These are phyloP conservation scores for Palloptera scutellata DNA, from an alignment of 2,888 invertebrate species.

Conservation along the genomic window DNA sequence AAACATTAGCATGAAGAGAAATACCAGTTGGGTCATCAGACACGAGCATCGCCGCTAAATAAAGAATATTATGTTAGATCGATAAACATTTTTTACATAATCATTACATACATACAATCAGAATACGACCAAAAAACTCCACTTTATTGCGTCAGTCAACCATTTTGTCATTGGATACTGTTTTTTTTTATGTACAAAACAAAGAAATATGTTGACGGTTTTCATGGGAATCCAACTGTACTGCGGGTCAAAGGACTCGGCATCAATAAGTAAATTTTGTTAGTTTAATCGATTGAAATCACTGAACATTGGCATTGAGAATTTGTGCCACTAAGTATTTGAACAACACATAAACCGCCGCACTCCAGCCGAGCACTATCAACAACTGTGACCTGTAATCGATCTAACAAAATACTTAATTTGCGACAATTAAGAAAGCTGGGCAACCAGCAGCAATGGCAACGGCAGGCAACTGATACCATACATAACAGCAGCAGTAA, in stretches of 20 bases:
- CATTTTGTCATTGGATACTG: too few relatives aligned
- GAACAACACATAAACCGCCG: background rate
- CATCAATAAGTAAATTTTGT: background rate
- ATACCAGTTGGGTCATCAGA: too few relatives aligned
- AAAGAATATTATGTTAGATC: too few relatives aligned
- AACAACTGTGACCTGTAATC: slow-evolving; percentile 36
- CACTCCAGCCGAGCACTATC: background rate
- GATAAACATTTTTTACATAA: too few relatives aligned
- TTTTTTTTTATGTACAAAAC: too few relatives aligned
- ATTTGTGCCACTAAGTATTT: slow-evolving; percentile 18
- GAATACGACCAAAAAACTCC: too few relatives aligned
- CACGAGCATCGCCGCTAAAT: too few relatives aligned
- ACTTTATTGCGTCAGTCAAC: too few relatives aligned
- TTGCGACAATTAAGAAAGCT: slow-evolving; percentile 33
- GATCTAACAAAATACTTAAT: slow-evolving; percentile 36
- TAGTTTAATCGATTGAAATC: slow-evolving; percentile 30
- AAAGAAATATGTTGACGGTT: too few relatives aligned
- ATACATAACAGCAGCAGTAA: slow-evolving; percentile 29
- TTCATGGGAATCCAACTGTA: background rate
- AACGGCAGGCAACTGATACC: slow-evolving; percentile 23
- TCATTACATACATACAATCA: too few relatives aligned
- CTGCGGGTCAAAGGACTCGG: slow-evolving; percentile 10
- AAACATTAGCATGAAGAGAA: too few relatives aligned
- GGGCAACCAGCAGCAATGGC: slow-evolving; percentile 24
- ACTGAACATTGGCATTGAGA: slow-evolving; percentile 23